phyloP scores from a whole-genome alignment of 1,140 invertebrate genomes.

The Papilio dardanus region DNA sequence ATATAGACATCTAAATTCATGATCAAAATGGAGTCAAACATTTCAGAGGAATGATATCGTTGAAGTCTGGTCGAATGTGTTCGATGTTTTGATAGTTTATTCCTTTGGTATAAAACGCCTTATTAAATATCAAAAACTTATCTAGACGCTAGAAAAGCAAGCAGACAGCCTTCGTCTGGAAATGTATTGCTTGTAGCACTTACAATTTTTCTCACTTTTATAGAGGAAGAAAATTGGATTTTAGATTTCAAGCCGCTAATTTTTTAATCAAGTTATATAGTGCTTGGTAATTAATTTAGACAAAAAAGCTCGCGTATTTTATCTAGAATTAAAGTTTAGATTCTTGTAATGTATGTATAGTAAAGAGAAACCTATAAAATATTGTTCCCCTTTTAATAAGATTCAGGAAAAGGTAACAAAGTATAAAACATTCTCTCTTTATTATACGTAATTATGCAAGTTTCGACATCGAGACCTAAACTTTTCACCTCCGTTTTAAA shows the following conservation, averaged over 20 bases:
- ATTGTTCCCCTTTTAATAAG: neutral
- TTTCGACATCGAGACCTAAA: neutral
- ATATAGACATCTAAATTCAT: no score
- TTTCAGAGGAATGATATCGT: no score
- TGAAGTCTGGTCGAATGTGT: no score
- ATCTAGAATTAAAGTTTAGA: neutral
- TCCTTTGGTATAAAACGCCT: no score
- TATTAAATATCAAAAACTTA: neutral
- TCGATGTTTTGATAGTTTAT: no score
- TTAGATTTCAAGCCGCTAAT: neutral
- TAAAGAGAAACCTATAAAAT: neutral
- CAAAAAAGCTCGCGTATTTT: neutral
- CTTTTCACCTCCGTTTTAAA: neutral
- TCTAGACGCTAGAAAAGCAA: neutral
- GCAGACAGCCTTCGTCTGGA: neutral
- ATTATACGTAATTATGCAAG: neutral
- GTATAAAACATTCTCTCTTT: neutral
- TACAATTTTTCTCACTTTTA: neutral
- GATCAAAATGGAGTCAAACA: no score
- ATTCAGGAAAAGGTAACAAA: neutral
- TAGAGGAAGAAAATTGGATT: neutral
- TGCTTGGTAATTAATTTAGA: neutral
- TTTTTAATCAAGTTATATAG: slow-evolving; percentile 1
- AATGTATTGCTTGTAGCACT: slow-evolving; percentile 2
- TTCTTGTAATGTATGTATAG: neutral